A percentile compares a stretch with the other conserved stretches of the same genome.
Conservation (phyloP, 2,797 vertebrate species). For the Pachyuromys duprasi region DNA sequence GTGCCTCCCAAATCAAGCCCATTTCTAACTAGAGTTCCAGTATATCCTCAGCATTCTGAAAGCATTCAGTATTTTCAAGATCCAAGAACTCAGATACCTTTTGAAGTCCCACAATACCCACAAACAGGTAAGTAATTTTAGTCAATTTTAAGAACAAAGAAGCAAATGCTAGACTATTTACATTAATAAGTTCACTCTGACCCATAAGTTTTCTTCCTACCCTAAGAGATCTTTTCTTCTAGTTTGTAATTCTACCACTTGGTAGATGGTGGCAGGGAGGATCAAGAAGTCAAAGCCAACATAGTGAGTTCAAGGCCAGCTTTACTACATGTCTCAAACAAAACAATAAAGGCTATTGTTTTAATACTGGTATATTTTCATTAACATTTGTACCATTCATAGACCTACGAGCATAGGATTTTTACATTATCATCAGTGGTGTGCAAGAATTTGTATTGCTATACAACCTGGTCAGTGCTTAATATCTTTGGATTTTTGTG, state of each 20-base stretch:
- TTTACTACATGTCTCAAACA: neutral
- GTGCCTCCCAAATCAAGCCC: conserved; percentile 91
- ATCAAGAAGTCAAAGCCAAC: neutral
- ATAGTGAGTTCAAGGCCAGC: neutral
- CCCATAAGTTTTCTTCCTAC: neutral
- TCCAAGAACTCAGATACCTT: conserved; percentile 89
- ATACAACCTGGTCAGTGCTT: neutral
- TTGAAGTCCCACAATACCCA: conserved; percentile 92
- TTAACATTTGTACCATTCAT: neutral
- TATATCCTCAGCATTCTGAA: conserved; percentile 93
- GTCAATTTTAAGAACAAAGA: conserved; percentile 13
- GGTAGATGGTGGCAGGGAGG: neutral
- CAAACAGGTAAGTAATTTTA: conserved; percentile 90
- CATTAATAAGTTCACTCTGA: conserved; percentile 23
- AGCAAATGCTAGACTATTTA: conserved; percentile 30
- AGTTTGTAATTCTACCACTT: neutral
- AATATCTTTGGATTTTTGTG: neutral
- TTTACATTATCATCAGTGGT: neutral
- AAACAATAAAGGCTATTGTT: neutral
- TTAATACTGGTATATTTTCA: neutral
- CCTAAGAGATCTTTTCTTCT: conserved; percentile 41
- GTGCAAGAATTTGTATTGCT: neutral
- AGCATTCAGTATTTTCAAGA: conserved; percentile 94
- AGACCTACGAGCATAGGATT: neutral
- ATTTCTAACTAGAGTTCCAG: conserved; percentile 90